Evolutionary conservation across 2,888 invertebrate genomes (phyloP).

Genomic region (Microplitis manilae): DNA sequence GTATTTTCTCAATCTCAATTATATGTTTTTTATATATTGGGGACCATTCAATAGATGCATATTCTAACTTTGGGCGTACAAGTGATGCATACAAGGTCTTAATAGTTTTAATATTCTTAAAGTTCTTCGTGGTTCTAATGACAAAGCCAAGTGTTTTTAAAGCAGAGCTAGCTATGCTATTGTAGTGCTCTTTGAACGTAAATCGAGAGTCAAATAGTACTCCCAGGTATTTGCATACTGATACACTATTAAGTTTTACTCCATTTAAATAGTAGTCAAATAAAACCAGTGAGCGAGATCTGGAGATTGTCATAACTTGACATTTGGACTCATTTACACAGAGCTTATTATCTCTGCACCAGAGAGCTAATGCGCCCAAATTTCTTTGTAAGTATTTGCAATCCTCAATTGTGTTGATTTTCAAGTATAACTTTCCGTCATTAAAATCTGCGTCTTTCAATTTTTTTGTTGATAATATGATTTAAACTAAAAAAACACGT

Average conservation of each 20-base stretch:
- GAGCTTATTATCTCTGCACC: background rate
- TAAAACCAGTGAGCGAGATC: background rate
- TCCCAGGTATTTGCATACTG: background rate
- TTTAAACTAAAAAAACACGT: too few species aligned
- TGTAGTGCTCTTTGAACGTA: background rate
- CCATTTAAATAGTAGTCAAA: background rate
- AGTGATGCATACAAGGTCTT: background rate
- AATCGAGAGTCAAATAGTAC: background rate
- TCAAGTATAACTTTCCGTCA: background rate
- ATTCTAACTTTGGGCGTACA: background rate
- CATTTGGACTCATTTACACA: background rate
- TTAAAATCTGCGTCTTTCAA: too few species aligned
- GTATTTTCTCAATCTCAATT: background rate
- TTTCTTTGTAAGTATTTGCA: background rate
- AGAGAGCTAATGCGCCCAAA: background rate
- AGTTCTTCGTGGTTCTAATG: background rate
- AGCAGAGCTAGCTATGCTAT: background rate
- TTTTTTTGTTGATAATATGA: too few species aligned
- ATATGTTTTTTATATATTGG: background rate
- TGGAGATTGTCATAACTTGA: background rate
- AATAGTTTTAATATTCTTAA: background rate
- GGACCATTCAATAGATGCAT: background rate
- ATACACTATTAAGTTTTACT: background rate
- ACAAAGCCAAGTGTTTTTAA: background rate
- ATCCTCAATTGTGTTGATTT: background rate